Base-by-base conservation (phyloP, 2,888 invertebrate species). In the Tetragonisca angustula region DNA sequence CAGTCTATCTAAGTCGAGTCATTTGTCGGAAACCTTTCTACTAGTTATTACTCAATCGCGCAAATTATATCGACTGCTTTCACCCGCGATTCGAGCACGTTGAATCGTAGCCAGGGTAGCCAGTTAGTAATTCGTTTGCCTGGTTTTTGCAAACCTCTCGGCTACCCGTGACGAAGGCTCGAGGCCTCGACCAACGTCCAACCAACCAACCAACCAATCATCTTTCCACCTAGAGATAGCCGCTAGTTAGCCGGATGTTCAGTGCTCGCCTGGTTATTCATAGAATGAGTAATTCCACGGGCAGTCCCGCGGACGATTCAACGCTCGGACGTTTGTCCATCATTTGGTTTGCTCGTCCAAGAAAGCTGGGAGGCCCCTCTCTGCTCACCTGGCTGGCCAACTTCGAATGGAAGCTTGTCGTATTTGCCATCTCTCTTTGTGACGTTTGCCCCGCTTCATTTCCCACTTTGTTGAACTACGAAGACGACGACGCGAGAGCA, bases 351-450 rank as follows among this genome's bases (percentile, higher is more conserved):
- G 86, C 86, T 76, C 50, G 62, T 68, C 50, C 71, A 86, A 24
- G 9, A 71, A 74, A 82, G 62, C 81, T 69, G 74, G 61, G 43
- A 32, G 68, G 62, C 32, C 36, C 21, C 54, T 24, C 32, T 76
- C 84, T 89, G 89, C 90, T 90, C 89, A 90, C 88, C 90, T 89
- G 87, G 24, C 54, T 79, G 82, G 77, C 59, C 43, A 43, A 43
- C 43, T 43, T 76, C 70, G 87, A 83, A 83, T 73, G 72, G 67
- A 43, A 76, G 85, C 93, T 93, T 93, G 93, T 93, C 93, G 91
- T 93, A 93, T 93, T 93, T 93, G 92, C 93, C 91, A 93, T 93
- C 93, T 93, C 91, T 89, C 89, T 93, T 93, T 92, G 90, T 90
- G 89, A 87, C 90, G 87, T 91, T 90, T 89, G 86, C 89, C 83